Base-by-base conservation (phyloP, 23 tunicate species). In the Ciona savignyi region DNA sequence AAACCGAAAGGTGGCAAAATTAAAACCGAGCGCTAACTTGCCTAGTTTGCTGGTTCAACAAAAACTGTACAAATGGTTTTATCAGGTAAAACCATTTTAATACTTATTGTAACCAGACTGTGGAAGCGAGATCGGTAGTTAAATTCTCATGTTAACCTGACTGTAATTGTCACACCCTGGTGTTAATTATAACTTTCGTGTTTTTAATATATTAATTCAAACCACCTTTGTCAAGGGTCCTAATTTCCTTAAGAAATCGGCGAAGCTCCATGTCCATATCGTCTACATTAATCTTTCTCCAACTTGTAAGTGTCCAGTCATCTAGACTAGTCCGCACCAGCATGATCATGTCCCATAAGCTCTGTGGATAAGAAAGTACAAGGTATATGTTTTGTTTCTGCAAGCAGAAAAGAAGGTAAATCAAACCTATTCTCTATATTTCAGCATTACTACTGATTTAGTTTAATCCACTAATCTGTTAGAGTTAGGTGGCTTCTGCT, bases 301-400 rank as follows among this genome's bases (percentile, higher is more conserved):
- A 89, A 27, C 85, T 83, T 15, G 96, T 89, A 49, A 83, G 74
- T n/a, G 89, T 89, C 96, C 96, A 89, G 63, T 86, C 87, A 63
- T 89, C 88, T 30, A 89, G 48, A 62, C 89, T 83, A 24, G 96
- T 80, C 27, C 85, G 84, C 0, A 82, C 88, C 33, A 89, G 62
- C n/a, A 78, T 76, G 28, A 89, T 89, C 82, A 79, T 79, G 63
- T 89, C 96, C 96, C 96, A 89, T 34, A 89, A 70, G 9, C 64
- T 49, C 96, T 88, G 60, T 51, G n/a, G n/a, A n/a, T n/a, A 70
- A 75, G 3, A 56, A 68, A 62, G n/a, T 6, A 1, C 25, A 3
- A 22, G 1, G 23, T 42, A 42, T 11, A 23, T 64, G 11, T 42
- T 9, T 42, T 42, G 9, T 42, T 15, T 6, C 56, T 6, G 56